These are phyloP conservation scores for Pristis pectinata DNA, from an alignment of 2,797 vertebrate genomes.

Conservation along the genomic window DNA sequence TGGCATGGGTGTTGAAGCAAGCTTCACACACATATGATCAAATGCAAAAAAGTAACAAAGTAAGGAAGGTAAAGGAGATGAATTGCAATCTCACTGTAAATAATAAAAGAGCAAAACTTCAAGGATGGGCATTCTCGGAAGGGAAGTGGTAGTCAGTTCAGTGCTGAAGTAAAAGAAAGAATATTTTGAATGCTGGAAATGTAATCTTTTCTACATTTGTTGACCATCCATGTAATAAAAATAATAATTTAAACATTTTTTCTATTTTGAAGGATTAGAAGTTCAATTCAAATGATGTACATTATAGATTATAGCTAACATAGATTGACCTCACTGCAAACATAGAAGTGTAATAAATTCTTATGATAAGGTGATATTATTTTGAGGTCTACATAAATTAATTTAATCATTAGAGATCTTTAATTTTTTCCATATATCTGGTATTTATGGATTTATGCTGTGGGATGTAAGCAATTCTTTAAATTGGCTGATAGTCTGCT, in stretches of 20 bases:
- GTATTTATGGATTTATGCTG: neutral
- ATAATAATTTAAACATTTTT: neutral
- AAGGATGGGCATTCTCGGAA: neutral
- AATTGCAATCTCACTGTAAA: neutral
- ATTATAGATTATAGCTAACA: neutral
- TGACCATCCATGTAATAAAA: neutral
- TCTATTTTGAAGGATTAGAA: neutral
- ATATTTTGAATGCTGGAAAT: neutral
- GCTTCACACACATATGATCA: neutral
- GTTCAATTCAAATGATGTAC: neutral
- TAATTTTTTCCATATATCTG: neutral
- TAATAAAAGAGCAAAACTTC: neutral
- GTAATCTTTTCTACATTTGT: neutral
- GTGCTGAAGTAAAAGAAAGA: neutral
- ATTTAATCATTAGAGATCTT: neutral
- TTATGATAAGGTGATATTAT: neutral
- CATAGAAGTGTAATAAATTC: neutral
- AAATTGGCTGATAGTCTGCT: neutral
- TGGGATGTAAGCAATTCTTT: neutral
- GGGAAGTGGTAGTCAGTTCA: neutral
- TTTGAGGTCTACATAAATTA: neutral
- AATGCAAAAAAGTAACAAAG: neutral
- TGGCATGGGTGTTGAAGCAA: neutral
- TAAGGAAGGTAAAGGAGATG: neutral
- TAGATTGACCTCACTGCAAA: neutral